A percentile compares a stretch with the other conserved stretches of the same genome.
Conservation (phyloP, 2,113 vertebrate genomes). For the Ibidorhyncha struthersii region DNA sequence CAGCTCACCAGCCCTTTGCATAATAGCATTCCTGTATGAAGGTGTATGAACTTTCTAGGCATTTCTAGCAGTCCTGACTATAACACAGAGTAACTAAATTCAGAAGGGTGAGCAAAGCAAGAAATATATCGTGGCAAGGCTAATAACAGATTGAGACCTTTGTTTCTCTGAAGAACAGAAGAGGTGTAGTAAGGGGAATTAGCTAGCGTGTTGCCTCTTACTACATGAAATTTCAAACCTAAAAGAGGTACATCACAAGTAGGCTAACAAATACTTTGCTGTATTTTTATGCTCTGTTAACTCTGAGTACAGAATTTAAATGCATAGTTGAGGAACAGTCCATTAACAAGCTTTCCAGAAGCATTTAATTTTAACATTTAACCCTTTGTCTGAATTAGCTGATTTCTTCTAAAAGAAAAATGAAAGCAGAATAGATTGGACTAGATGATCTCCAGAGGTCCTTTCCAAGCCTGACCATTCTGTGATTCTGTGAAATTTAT, state of each 20-base stretch:
- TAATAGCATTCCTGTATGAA: not conserved
- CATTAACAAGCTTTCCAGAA: not conserved
- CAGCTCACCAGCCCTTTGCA: not conserved
- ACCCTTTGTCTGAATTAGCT: not conserved
- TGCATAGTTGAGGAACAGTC: rapidly evolving
- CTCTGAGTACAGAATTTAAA: not conserved
- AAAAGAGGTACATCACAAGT: not conserved
- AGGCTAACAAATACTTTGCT: not conserved
- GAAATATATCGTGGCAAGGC: not conserved
- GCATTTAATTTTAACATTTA: not conserved
- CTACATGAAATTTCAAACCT: not conserved
- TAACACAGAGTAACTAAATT: not conserved
- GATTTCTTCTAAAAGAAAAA: not conserved
- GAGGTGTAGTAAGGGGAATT: not conserved
- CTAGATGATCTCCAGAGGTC: too few relatives aligned
- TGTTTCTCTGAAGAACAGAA: not conserved
- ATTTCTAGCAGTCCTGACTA: not conserved
- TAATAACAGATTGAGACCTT: not conserved
- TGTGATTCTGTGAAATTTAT: not conserved
- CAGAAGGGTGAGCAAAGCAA: not conserved
- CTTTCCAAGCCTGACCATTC: too few relatives aligned
- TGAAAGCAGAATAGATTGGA: not conserved
- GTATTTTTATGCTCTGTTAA: not conserved
- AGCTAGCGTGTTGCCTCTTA: not conserved
- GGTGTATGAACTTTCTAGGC: not conserved